Percentiles rank a stretch among this genome's conserved stretches.
phyloP scores from a whole-genome alignment of 2,113 vertebrate genomes.

The Podarcis cretensis region DNA sequence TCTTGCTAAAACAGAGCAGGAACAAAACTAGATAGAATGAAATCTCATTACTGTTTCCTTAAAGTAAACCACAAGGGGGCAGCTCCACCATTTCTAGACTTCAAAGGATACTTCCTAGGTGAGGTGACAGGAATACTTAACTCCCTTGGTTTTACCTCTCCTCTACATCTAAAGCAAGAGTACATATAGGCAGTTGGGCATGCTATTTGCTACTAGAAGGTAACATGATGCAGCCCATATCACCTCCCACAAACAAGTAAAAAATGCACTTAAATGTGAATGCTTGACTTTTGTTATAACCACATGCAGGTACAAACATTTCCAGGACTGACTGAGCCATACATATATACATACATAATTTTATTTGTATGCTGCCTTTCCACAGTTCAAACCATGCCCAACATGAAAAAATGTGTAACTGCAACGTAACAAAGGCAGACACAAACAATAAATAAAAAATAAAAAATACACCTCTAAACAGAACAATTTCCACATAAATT shows the following conservation, averaged over 20 bases:
- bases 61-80: not conserved
- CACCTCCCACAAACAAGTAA: not conserved
- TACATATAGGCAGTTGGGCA: not conserved
- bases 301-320: not conserved
- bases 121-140: not conserved
- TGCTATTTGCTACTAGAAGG: not conserved
- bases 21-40: not conserved
- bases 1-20: not conserved
- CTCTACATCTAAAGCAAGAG: not conserved
- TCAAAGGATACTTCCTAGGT: not conserved
- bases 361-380: not conserved
- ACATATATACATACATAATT: too few relatives aligned
- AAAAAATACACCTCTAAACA: too few relatives aligned
- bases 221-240: not conserved
- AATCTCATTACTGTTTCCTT: not conserved
- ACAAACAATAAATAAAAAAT: too few relatives aligned
- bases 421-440: too few relatives aligned
- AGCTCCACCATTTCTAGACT: not conserved
- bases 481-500: too few relatives aligned
- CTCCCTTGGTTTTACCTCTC: not conserved
- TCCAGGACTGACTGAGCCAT: not conserved
- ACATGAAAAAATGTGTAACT: too few relatives aligned
- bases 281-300: not conserved
- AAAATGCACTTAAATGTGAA: not conserved
- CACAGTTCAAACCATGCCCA: too few relatives aligned